Conservation (phyloP, 2,797 vertebrate species). For the Paedocypris micromegethes region DNA sequence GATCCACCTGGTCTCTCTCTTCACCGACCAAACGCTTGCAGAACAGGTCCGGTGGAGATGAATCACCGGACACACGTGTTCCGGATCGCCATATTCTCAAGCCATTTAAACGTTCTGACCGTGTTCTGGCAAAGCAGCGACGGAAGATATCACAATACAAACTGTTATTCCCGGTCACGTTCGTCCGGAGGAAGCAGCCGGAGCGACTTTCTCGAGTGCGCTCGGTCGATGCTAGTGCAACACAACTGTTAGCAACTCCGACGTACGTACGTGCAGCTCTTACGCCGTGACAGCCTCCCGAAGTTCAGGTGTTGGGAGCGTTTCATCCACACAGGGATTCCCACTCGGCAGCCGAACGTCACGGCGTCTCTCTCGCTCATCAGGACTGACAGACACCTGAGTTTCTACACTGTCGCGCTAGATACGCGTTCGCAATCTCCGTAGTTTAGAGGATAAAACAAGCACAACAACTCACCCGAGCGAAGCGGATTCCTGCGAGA, state of each 20-base stretch:
- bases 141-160: not conserved
- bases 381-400: conserved; percentile 43
- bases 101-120: conserved; percentile 5
- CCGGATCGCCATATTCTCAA: not conserved
- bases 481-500: conserved; percentile 33
- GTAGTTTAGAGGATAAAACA: not conserved
- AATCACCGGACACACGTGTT: conserved; percentile 2
- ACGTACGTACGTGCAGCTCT: conserved; percentile 21
- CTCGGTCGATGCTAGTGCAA: conserved; percentile 71
- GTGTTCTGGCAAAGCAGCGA: not conserved
- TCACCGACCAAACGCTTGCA: not conserved
- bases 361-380: conserved; percentile 43
- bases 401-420: conserved; percentile 34
- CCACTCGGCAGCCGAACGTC: conserved; percentile 46
- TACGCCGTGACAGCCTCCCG: conserved; percentile 14
- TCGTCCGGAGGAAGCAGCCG: not conserved
- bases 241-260: conserved; percentile 57
- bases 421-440: conserved; percentile 17
- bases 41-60: not conserved
- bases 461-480: conserved; percentile 61
- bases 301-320: conserved; percentile 15
- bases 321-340: conserved; percentile 43
- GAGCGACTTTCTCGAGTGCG: conserved; percentile 11
- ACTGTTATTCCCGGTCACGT: not conserved
- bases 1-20: not conserved